Conservation (phyloP, 2,797 vertebrate species). For the Etheostoma nigrum region DNA sequence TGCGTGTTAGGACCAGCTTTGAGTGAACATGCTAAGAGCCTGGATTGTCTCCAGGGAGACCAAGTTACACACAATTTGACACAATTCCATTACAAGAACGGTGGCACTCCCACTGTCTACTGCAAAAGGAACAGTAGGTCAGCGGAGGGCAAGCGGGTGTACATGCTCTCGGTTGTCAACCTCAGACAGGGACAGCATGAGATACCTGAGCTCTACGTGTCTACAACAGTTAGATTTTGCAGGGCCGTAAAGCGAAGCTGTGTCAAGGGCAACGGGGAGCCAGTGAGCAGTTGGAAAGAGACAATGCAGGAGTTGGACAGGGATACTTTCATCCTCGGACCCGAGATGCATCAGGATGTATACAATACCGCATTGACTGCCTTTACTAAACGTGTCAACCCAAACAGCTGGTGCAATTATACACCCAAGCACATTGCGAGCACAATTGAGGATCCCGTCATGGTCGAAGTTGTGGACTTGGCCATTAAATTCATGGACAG, state of each 20-base stretch:
- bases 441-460: background rate
- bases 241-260: background rate
- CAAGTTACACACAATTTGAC: background rate
- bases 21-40: too few relatives aligned
- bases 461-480: background rate
- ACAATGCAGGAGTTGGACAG: background rate
- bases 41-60: background rate
- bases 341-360: background rate
- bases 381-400: background rate
- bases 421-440: background rate
- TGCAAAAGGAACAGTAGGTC: background rate
- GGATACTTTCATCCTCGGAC: accelerated
- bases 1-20: background rate
- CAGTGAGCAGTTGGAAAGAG: background rate
- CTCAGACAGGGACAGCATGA: background rate
- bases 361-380: background rate
- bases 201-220: background rate
- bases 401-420: background rate
- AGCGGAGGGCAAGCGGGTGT: background rate
- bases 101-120: background rate
- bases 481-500: background rate
- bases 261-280: background rate
- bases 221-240: background rate
- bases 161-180: background rate
- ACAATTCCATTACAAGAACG: background rate